Evolutionary conservation across 2,888 invertebrate species (phyloP), one percentile per base, ranked within the genome.

Genomic region (Acanthosoma haemorrhoidale): DNA sequence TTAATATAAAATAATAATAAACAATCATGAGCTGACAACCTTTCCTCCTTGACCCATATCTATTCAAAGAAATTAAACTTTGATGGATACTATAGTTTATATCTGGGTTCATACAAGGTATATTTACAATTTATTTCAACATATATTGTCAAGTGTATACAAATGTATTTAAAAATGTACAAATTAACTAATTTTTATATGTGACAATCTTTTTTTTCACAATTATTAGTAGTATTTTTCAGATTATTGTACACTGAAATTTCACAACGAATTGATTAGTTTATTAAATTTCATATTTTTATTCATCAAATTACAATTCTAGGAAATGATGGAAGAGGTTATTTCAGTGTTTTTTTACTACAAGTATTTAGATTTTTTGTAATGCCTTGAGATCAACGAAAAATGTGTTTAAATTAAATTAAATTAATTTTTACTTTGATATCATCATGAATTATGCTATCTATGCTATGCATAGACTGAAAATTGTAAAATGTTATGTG

Each of bases 381-480:
- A n/a, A 29, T 21, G 58, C 16, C 2, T 8, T 18, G 15, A 16
- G 15, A 29, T 15, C 31, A 51, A 13, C 18, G n/a, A n/a, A 31
- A 18, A 8, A 38, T 15, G 67, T 32, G 34, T 57, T 31, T 21
- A 18, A 43, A 43, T 21, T 16, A 43, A 32, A 43, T 43, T 21
- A 67, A 43, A 43, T 13, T 57, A 25, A 16, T 67, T 38, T 51
- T 57, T 29, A 31, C 15, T 29, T 31, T 31, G 43, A 16, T 57
- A 31, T 60, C 18, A 60, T n/a, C 18, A 18, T 34, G 32, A 60
- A 32, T 16, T 41, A 31, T 21, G 58, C 25, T 68, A 68, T 51
- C 68, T 68, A 68, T 68, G 68, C 68, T 34, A 39, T 68, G 68
- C 68, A 68, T 68, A 68, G 68, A 68, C 59, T 39, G 59, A 68